Base-by-base conservation (phyloP, 2,888 invertebrate species). In the Cylindroiulus punctatus region DNA sequence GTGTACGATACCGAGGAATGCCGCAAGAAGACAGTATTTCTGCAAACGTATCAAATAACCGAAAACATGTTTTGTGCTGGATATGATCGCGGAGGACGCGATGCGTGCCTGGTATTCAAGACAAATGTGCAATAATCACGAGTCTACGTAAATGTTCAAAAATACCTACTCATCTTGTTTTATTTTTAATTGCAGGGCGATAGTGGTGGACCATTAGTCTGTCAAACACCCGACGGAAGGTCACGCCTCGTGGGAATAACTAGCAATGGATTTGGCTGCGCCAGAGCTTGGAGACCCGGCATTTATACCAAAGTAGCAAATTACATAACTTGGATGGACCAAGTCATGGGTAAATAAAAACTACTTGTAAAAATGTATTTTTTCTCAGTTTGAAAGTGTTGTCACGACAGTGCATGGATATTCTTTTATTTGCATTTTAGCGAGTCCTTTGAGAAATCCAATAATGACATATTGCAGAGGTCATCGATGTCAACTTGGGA, bases 51-150 rank as follows among this genome's bases (percentile, higher is more conserved):
- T 90, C 93, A 94, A 89, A 93, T 95, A 87, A 95, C 95, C 0
- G 94, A 95, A 86, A 94, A 95, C 90, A 95, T 95, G 95, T 94
- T 95, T 91, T 96, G 96, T 90, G 95, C 95, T 84, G 96, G 95
- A 30, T 94, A 94, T 89, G 95, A 95, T 90, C 93, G 95, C 88
- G 95, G 95, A 84, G 95, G 95, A 0, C 92, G 95, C 76, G 96
- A 96, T 90, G 95, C 95, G 1, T 96, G 95, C 90, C 92, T 95
- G 85, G 96, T 95, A 0, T 86, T 26, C 22, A 30, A 47, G 26
- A 81, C 81, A 10, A 44, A 19, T 40, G 22, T 86, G 22, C 86
- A 32, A 81, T 19, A 26, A 44, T 19, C 47, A 19, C 8, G 2
- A 10, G 30, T 22, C 17, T 22, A 32, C 30, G 30, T 84, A n/a